phyloP scores from a whole-genome alignment of 2,888 invertebrate species.

The Sphecodes monilicornis region DNA sequence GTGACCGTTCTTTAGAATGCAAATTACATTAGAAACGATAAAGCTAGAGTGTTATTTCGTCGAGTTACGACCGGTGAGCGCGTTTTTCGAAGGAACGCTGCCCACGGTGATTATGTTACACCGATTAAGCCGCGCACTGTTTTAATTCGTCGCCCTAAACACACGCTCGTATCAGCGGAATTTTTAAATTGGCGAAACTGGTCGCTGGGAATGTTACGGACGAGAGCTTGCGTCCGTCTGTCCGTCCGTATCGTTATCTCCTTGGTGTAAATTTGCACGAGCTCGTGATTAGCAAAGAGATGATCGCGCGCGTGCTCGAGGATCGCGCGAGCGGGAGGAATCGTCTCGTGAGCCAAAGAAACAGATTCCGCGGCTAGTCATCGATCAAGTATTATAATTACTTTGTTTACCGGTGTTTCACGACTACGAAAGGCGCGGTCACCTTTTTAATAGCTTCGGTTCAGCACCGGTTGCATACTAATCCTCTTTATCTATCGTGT shows the following conservation, averaged over 20 bases:
- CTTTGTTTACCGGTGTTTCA: neutral
- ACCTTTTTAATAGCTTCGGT: neutral
- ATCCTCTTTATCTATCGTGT: neutral
- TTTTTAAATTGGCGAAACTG: neutral
- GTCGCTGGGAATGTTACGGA: slow-evolving; percentile 15
- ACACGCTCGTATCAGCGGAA: neutral
- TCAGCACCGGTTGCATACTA: neutral
- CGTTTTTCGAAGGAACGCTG: slow-evolving; percentile 11
- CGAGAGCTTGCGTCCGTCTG: no score
- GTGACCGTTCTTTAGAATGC: neutral
- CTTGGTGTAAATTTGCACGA: slow-evolving; percentile 55
- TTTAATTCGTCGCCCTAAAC: neutral
- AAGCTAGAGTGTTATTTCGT: neutral
- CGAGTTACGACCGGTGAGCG: neutral
- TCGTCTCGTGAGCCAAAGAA: slow-evolving; percentile 44
- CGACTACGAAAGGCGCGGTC: neutral
- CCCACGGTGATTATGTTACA: slow-evolving; percentile 49
- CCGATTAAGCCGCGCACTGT: slow-evolving; percentile 22
- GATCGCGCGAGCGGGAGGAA: neutral
- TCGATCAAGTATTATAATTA: slow-evolving; percentile 22
- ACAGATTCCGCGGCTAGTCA: slow-evolving; percentile 18
- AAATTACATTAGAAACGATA: neutral
- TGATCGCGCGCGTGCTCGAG: slow-evolving; percentile 39
- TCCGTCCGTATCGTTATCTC: slow-evolving; percentile 35
- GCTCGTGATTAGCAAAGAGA: slow-evolving; percentile 33